These are phyloP conservation scores for Oostethus manadensis DNA, from an alignment of 2,113 vertebrate species.

Conservation along the genomic window DNA sequence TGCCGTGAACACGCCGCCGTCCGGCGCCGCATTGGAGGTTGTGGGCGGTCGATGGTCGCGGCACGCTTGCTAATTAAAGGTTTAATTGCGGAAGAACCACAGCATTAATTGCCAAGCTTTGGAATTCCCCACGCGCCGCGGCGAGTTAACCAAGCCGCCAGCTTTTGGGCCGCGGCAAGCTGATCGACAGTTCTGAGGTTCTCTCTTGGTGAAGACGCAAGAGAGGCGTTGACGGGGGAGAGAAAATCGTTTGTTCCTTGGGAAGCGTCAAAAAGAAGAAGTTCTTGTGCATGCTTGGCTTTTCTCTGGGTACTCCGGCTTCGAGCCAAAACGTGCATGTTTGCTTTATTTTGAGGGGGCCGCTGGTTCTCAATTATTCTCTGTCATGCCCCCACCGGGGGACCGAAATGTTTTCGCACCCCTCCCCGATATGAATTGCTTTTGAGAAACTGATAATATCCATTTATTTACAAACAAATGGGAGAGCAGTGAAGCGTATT, in stretches of 20 bases:
- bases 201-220: slow-evolving; percentile 11
- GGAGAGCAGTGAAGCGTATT: no score
- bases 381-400: no score
- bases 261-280: background rate
- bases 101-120: slow-evolving; percentile 83
- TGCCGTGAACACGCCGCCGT: slow-evolving; percentile 89
- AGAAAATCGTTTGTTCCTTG: background rate
- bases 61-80: slow-evolving; percentile 97
- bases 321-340: no score
- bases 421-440: no score
- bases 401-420: no score
- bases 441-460: no score
- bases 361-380: no score
- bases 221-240: background rate
- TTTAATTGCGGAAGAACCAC: slow-evolving; percentile 93
- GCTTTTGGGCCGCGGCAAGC: slow-evolving; percentile 17
- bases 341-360: no score
- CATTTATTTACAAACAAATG: no score
- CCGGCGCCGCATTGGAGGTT: slow-evolving; percentile 51
- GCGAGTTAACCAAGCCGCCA: slow-evolving; percentile 35
- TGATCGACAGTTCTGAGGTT: slow-evolving; percentile 24
- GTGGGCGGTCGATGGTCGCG: slow-evolving; percentile 85
- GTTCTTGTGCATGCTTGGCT: no score
- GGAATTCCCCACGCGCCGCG: slow-evolving; percentile 66
- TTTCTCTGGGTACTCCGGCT: no score